Evolutionary conservation across 1,140 invertebrate genomes (phyloP), one percentile per base, ranked within the genome.

Genomic region (Brachionus manjavacas): DNA sequence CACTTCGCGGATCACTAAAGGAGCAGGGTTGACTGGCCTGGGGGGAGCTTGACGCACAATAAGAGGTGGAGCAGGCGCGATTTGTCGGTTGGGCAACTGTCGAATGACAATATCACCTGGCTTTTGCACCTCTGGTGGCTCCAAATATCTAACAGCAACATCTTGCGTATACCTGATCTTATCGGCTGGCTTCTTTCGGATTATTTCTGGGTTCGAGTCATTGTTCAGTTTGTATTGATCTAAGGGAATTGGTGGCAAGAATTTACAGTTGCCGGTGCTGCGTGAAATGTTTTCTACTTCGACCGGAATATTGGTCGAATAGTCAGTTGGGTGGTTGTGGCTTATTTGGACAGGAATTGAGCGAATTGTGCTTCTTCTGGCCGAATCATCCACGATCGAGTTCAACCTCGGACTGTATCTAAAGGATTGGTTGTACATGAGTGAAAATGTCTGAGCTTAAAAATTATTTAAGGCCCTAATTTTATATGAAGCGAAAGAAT

Each of bases 1-100:
- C 23, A 16, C 3, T 70, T 84, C 84, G n/a, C 84, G 72, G 25
- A 84, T 35, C n/a, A 84, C 74, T 28, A 84, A 39, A 23, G 79
- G 79, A 12, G 68, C 43, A n/a, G 70, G 68, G 0, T 20, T 74
- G 7, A 28, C 39, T 11, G 83, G 70, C 16, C 49, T 64, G 0
- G 25, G 68, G 12, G 49, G 46, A 3, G 43, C 20, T 66, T 84
- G 83, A 11, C 70, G 41, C 16, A 84, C 52, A 41, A 74, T 25
- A 3, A 84, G 23, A 20, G 83, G 83, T 39, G 83, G 83, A n/a
- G 83, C 68, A 7, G 68, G 68, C 4, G 41, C 60, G 1, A 60
- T 60, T 43, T 52, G 35, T 1, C 43, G 11, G 11, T 76, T 72
- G 7, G 35, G 43, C 35, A 60, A 6, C 72, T 78, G 49, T 7